Base-by-base conservation (phyloP, 1,140 invertebrate genomes). In the Leucophenga varia region DNA sequence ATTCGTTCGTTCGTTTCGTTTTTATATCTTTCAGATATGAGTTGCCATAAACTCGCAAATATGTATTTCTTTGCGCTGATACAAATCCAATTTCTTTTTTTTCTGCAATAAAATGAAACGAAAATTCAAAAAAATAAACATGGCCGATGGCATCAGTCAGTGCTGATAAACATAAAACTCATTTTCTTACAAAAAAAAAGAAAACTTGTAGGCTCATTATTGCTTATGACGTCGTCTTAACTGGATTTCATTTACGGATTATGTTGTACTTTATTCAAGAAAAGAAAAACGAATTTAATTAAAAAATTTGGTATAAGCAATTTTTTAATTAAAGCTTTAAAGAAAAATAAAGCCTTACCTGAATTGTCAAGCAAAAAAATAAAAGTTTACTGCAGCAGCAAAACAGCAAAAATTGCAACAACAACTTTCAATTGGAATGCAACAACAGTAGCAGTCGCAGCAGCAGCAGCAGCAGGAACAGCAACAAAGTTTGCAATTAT, bases 1-100 rank as follows among this genome's bases (percentile, higher is more conserved):
- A 12, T 17, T n/a, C n/a, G n/a, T n/a, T n/a, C n/a, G n/a, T n/a
- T n/a, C n/a, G n/a, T n/a, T 52, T 39, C 22, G 46, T 43, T 59
- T 57, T 67, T 58, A 68, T 69, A 59, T 61, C 58, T 61, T 34
- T 37, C 54, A 65, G 59, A 69, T 70, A 69, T 69, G 65, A 65
- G 65, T 65, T 70, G 59, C 61, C 65, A 69, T 69, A 69, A 69
- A 70, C 56, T 46, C 43, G 45, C 32, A 50, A n/a, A n/a, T n/a
- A n/a, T n/a, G n/a, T 36, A 61, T 39, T 41, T 44, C 50, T 58
- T 38, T 54, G 25, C 16, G 30, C 51, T 48, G 64, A 63, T 70
- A 65, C 61, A 60, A 69, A 70, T 70, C 65, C 65, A 70, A 70
- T 70, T 70, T 70, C 56, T 13, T 2, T 10, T 16, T 7, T 35